These are phyloP conservation scores for Chloroceryle amazona DNA, from an alignment of 2,797 vertebrate species.

Conservation along the genomic window DNA sequence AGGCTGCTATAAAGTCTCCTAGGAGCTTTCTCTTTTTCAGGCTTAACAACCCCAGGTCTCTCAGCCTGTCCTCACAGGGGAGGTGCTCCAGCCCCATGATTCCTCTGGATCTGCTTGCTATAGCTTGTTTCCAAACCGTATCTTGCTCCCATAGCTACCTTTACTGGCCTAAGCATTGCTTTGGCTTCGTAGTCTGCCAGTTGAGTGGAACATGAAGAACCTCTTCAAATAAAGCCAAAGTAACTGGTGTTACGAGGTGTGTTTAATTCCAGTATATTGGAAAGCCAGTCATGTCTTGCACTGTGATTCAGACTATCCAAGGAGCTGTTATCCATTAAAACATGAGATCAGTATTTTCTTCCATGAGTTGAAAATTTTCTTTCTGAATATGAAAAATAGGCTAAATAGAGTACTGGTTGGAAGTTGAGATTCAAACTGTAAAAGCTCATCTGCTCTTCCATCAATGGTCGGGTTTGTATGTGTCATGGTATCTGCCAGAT, in stretches of 20 bases:
- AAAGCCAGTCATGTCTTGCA: neutral
- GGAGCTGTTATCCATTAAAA: neutral
- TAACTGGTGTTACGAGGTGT: neutral
- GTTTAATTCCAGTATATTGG: neutral
- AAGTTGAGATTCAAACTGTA: neutral
- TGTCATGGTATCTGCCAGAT: neutral
- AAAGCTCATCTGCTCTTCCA: neutral
- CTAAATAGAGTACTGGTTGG: neutral
- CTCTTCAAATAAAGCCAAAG: neutral
- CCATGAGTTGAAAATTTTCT: neutral
- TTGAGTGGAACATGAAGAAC: neutral
- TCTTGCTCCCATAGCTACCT: neutral
- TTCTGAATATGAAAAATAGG: neutral
- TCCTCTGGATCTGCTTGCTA: rapidly evolving
- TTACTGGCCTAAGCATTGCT: neutral
- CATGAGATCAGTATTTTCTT: neutral
- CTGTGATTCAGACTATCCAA: neutral
- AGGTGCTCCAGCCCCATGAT: neutral
- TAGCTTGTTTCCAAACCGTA: neutral
- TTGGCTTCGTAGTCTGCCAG: neutral
- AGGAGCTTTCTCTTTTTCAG: neutral
- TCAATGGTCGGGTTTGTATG: neutral
- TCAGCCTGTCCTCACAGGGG: neutral
- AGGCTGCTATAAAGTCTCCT: neutral
- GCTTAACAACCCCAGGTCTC: neutral